Conservation (phyloP, 2,888 invertebrate species). For the Pecten maximus region DNA sequence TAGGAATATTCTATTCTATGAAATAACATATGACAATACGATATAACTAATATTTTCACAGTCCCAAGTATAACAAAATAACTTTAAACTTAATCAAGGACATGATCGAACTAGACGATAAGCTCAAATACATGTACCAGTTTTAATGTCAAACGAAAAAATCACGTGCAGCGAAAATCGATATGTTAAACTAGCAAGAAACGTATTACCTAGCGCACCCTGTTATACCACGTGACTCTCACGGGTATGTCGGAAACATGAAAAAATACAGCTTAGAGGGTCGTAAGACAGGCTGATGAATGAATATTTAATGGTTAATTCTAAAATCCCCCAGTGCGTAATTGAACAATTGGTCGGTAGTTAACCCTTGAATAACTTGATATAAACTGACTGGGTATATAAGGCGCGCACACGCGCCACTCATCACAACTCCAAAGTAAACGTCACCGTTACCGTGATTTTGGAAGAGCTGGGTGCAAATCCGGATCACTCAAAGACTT, state of each 20-base stretch:
- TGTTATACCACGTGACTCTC: slow-evolving; percentile 4
- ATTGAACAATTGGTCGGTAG: not conserved
- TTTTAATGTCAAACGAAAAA: not conserved
- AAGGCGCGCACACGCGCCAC: not conserved
- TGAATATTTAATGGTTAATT: not conserved
- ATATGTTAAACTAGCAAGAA: not conserved
- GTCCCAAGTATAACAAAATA: too few relatives aligned
- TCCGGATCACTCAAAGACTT: not conserved
- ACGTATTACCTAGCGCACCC: not conserved
- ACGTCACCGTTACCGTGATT: not conserved
- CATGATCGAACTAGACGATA: too few relatives aligned
- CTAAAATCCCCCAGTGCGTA: not conserved
- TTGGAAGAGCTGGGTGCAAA: not conserved
- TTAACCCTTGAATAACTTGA: not conserved
- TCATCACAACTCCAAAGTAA: not conserved
- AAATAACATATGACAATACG: too few relatives aligned
- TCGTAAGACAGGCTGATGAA: not conserved
- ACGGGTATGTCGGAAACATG: not conserved
- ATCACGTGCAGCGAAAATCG: not conserved
- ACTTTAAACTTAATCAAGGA: too few relatives aligned
- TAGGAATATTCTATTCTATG: too few relatives aligned
- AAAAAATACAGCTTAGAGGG: not conserved
- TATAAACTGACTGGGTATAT: not conserved
- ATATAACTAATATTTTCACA: too few relatives aligned
- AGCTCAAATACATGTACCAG: too few relatives aligned